These are phyloP conservation scores for Oreochromis aureus DNA, from an alignment of 2,113 vertebrate species.

Conservation along the genomic window DNA sequence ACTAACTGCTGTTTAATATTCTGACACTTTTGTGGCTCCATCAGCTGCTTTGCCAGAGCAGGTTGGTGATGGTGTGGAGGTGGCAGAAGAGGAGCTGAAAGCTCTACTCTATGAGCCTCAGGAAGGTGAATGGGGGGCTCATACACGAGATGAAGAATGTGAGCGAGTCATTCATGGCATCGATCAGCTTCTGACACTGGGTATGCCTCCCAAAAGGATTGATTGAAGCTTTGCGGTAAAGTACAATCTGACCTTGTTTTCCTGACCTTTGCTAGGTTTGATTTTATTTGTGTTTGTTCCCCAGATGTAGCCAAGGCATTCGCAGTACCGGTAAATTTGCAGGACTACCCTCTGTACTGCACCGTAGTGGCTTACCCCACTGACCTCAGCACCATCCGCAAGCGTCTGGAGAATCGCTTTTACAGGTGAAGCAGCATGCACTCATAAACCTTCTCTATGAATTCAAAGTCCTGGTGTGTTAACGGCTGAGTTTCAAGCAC, in stretches of 20 bases:
- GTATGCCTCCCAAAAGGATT: conserved; percentile 53
- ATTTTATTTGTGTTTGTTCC: not conserved
- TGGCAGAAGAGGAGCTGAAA: conserved; percentile 87
- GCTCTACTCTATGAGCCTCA: conserved; percentile 90
- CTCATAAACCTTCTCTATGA: not conserved
- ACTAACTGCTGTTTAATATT: not conserved
- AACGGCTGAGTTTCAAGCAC: not conserved
- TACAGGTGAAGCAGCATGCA: conserved; percentile 77
- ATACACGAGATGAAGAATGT: conserved; percentile 90
- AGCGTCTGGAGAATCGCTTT: conserved; percentile 90
- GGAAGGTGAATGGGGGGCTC: conserved; percentile 92
- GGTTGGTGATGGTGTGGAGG: conserved; percentile 88
- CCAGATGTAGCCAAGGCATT: conserved; percentile 94
- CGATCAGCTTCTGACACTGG: conserved; percentile 87
- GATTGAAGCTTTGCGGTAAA: not conserved
- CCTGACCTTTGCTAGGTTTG: not conserved
- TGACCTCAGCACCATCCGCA: conserved; percentile 90
- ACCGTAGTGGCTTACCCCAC: conserved; percentile 94
- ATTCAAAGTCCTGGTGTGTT: not conserved
- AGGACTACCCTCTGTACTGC: conserved; percentile 94
- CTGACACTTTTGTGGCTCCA: not conserved
- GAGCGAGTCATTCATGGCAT: conserved; percentile 88
- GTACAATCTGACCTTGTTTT: not conserved
- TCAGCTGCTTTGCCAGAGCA: conserved; percentile 83
- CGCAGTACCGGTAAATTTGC: conserved; percentile 87